These are phyloP conservation scores for Dioctria linearis DNA, from an alignment of 2,888 invertebrate genomes.

Conservation along the genomic window DNA sequence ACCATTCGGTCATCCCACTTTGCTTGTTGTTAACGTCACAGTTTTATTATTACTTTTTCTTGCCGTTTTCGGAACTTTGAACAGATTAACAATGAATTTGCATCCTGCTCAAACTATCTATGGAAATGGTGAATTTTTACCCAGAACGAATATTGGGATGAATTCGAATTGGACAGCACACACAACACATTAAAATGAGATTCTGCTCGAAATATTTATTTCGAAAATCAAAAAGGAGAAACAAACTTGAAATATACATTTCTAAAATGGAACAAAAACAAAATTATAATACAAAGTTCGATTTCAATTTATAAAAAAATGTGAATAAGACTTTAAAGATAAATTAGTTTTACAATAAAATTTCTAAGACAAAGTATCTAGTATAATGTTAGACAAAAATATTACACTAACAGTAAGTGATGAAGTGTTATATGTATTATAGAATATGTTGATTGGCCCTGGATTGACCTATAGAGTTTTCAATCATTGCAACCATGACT, in stretches of 20 bases:
- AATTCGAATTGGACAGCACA: not conserved
- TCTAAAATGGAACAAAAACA: not conserved
- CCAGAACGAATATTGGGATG: not conserved
- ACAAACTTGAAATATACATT: not conserved
- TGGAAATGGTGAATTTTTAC: not conserved
- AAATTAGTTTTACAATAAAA: slow-evolving; percentile 2
- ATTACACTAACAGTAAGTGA: not conserved
- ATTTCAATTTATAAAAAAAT: too few relatives aligned
- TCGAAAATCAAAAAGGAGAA: not conserved
- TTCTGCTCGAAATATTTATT: not conserved
- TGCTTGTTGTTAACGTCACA: not conserved
- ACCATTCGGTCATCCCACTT: not conserved
- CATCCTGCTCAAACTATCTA: not conserved
- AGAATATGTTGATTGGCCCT: too few relatives aligned
- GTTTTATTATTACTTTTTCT: not conserved
- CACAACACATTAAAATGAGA: not conserved
- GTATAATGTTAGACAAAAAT: not conserved
- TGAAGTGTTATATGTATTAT: too few relatives aligned
- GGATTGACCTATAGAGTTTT: too few relatives aligned
- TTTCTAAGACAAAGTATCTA: not conserved
- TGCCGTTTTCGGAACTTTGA: not conserved
- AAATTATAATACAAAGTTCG: not conserved
- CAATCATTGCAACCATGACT: too few relatives aligned
- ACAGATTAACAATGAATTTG: not conserved
- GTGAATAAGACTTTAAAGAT: too few relatives aligned